Conservation (phyloP, 2,113 vertebrate genomes). For the Odocoileus hemionus region DNA sequence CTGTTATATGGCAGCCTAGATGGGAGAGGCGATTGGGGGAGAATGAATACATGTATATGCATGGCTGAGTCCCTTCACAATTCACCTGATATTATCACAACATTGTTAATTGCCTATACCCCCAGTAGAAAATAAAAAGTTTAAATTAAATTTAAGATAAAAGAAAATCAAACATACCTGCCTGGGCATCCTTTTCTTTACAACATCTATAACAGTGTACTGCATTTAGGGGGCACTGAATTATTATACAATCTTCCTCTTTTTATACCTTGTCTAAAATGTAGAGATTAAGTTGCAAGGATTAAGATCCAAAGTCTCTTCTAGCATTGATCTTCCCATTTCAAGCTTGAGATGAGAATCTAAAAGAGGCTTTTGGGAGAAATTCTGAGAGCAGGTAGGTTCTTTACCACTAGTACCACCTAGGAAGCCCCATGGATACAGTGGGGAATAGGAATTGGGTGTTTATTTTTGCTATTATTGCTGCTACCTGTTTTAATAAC, state of each 20-base stretch:
- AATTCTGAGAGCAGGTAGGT: not conserved
- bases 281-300: not conserved
- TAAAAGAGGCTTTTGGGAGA: not conserved
- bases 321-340: not conserved
- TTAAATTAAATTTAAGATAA: not conserved
- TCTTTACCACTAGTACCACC: not conserved
- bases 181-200: not conserved
- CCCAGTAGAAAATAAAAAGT: not conserved
- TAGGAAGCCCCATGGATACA: not conserved
- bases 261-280: not conserved
- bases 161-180: not conserved
- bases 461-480: not conserved
- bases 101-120: not conserved
- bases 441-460: not conserved
- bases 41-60: not conserved
- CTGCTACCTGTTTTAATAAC: not conserved
- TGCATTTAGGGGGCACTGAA: not conserved
- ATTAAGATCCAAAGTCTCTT: not conserved
- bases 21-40: not conserved
- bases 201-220: not conserved
- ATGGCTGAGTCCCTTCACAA: not conserved
- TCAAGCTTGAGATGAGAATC: not conserved
- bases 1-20: not conserved
- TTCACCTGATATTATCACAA: not conserved
- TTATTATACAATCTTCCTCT: not conserved